These are phyloP conservation scores for Urosaurus nigricauda DNA, from an alignment of 2,797 vertebrate species.

Conservation along the genomic window DNA sequence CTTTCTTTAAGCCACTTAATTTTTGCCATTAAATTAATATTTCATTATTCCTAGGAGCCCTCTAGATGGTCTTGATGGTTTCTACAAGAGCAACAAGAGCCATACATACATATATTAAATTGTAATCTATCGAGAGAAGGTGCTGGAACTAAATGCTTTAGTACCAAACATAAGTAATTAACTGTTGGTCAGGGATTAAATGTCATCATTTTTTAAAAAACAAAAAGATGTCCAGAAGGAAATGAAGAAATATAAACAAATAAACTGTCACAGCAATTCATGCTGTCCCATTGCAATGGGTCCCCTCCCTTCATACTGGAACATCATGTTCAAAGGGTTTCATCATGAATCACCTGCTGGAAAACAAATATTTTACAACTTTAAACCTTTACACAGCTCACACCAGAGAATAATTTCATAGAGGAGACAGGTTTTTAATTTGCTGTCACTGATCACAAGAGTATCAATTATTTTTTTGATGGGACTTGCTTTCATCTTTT, in stretches of 20 bases:
- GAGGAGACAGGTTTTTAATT: slow-evolving; percentile 71
- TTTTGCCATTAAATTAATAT: slow-evolving; percentile 89
- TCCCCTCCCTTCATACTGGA: slow-evolving; percentile 52
- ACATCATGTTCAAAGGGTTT: slow-evolving; percentile 66
- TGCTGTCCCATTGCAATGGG: slow-evolving; percentile 37
- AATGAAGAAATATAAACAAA: slow-evolving; percentile 61
- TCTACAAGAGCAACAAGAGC: slow-evolving; percentile 82
- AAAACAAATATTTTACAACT: slow-evolving; percentile 72
- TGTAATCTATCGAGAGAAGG: slow-evolving; percentile 67
- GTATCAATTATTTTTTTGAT: slow-evolving; percentile 76
- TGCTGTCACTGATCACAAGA: slow-evolving; percentile 77
- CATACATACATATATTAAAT: slow-evolving; percentile 79
- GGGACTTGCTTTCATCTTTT: slow-evolving; percentile 73
- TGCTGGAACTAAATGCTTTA: slow-evolving; percentile 80
- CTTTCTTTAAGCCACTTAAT: slow-evolving; percentile 86
- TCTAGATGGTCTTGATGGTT: slow-evolving; percentile 82
- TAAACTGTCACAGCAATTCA: slow-evolving; percentile 35
- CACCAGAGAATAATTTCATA: slow-evolving; percentile 66
- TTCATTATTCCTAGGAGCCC: slow-evolving; percentile 85
- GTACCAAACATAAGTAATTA: slow-evolving; percentile 85
- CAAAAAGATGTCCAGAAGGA: slow-evolving; percentile 56
- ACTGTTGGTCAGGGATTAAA: slow-evolving; percentile 80
- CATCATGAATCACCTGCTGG: slow-evolving; percentile 65
- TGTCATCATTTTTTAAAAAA: slow-evolving; percentile 59
- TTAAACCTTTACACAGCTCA: slow-evolving; percentile 70